A percentile compares a stretch with the other conserved stretches of the same genome.
phyloP scores from a whole-genome alignment of 1,140 invertebrate species.

The Amyelois transitella region DNA sequence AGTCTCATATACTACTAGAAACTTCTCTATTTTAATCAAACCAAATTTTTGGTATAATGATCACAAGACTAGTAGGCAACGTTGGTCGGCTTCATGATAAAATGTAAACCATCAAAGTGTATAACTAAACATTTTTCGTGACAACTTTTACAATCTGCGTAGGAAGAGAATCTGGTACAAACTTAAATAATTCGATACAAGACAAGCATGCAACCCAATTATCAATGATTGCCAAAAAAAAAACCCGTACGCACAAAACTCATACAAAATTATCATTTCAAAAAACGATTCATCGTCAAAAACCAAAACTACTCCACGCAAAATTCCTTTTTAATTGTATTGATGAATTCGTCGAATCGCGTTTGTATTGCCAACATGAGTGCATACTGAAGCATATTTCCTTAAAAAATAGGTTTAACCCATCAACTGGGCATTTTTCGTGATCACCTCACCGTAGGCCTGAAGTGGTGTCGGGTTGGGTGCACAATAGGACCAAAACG shows the following conservation, averaged over 20 bases:
- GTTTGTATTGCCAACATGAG: constrained; percentile 15
- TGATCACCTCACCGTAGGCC: constrained; percentile 55
- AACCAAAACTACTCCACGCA: background rate
- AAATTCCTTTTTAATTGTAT: background rate
- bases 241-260: background rate
- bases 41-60: too few species aligned
- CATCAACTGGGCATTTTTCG: constrained; percentile 34
- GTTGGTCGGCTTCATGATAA: too few species aligned
- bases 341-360: constrained; percentile 18
- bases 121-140: too few species aligned
- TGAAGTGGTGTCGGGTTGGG: constrained; percentile 41
- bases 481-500: constrained; percentile 46
- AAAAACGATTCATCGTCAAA: background rate
- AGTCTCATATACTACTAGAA: too few species aligned
- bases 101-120: too few species aligned
- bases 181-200: too few species aligned
- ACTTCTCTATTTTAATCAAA: too few species aligned
- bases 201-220: too few species aligned
- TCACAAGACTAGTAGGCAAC: too few species aligned
- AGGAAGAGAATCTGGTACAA: too few species aligned
- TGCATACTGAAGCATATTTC: constrained; percentile 38
- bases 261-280: background rate
- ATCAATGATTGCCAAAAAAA: background rate
- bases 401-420: constrained; percentile 11
- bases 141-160: too few species aligned